Base-by-base conservation (phyloP, 2,113 vertebrate genomes). In the Gyps fulvus region DNA sequence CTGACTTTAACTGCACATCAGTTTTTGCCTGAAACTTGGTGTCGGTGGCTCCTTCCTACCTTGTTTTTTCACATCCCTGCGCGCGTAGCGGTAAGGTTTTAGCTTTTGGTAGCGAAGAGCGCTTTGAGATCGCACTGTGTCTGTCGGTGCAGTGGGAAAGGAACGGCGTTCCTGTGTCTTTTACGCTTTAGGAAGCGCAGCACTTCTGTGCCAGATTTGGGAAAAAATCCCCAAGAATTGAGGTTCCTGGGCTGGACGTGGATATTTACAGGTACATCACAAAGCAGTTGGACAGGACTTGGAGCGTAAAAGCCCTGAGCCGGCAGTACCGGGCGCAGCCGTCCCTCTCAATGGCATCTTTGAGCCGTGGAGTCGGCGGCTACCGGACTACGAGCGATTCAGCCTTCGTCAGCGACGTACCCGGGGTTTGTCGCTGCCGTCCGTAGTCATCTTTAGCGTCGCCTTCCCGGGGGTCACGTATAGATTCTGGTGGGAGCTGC, bases 51-150 rank as follows among this genome's bases (percentile, higher is more conserved):
- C 42, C 15, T 49, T 27, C 54, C 31, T 25, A 4, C 15, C 29
- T 29, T 14, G 52, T 13, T 45, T n/a, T 43, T 38, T 15, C 11
- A 5, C 7, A 0, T 3, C 2, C 8, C 27, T 7, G 29, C 3
- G 6, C 2, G 11, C 9, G 5, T 9, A 6, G 14, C 2, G 9
- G 23, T 16, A 6, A 29, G 32, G 38, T 5, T 26, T n/a, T 23
- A 13, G 23, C 55, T 34, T 16, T 45, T 3, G 1, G 40, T 7
- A 13, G 15, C 2, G 3, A 36, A 36, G 27, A 50, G 31, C 4
- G 6, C 27, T 32, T 25, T 11, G 59, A 32, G 21, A 4, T 40
- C 2, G 13, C 22, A 3, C 11, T 5, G 54, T 1, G 13, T 21
- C 40, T 36, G 17, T 52, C 16, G 32, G 49, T 2, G 31, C 23